A percentile compares a stretch with the other conserved stretches of the same genome.
phyloP scores from a whole-genome alignment of 2,113 vertebrate genomes.

The Phoxinus phoxinus region DNA sequence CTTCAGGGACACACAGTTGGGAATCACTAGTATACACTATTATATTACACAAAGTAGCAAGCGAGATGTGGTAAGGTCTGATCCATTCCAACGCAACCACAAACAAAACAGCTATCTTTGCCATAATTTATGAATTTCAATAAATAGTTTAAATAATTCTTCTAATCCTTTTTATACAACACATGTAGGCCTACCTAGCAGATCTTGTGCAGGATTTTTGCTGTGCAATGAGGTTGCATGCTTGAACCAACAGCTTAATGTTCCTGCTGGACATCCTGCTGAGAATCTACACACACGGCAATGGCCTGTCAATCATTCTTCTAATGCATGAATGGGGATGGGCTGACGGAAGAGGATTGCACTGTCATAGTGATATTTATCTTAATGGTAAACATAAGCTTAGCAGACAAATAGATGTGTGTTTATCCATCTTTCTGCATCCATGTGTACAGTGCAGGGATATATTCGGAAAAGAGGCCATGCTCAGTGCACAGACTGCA shows the following conservation, averaged over 20 bases:
- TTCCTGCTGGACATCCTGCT: conserved; percentile 46
- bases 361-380: conserved; percentile 52
- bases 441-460: not conserved
- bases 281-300: conserved; percentile 49
- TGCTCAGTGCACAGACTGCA: not conserved
- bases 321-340: conserved; percentile 49
- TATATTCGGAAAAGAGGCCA: conserved; percentile 7
- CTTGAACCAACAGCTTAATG: conserved; percentile 55
- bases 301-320: conserved; percentile 55
- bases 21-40: too few species aligned
- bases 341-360: conserved; percentile 43
- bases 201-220: conserved; percentile 49
- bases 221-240: conserved; percentile 42
- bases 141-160: not conserved
- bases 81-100: not conserved
- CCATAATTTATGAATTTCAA: not conserved
- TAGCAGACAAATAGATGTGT: conserved; percentile 25
- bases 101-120: not conserved
- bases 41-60: not conserved
- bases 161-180: not conserved
- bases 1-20: too few species aligned
- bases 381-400: conserved; percentile 49
- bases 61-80: not conserved
- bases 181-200: not conserved
- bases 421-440: not conserved